Evolutionary conservation across 2,888 invertebrate species (phyloP), one percentile per base, ranked within the genome.

Genomic region (Eupithecia subumbrata): DNA sequence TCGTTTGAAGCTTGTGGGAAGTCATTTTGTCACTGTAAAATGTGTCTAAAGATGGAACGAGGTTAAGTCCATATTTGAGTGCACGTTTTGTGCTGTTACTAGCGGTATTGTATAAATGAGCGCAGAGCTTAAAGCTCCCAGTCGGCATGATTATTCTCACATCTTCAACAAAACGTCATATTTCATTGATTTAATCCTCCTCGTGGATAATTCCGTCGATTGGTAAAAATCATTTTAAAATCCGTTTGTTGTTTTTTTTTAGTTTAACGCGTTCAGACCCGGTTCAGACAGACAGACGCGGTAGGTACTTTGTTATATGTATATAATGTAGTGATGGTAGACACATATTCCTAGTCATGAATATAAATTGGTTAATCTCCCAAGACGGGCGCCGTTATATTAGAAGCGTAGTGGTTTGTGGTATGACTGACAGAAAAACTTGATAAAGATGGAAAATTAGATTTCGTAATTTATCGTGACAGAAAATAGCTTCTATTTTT

Each of bases 361-460:
- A 86, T 86, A 86, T 82, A 85, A 83, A 86, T 85, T 81, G 81
- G 79, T 77, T 81, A 82, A 83, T 86, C 80, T 82, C 79, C 74
- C 75, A 78, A 80, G 78, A 80, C 77, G 78, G 68, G 63, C 52
- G 25, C 72, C 68, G 11, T 22, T 43, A 40, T 67, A 67, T 67
- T 64, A 64, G 64, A 37, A 16, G 52, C 69, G 68, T 66, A 43
- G 71, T 71, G 72, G 73, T 74, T 74, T 69, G 64, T 60, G 52
- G 40, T 40, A 68, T 67, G 66, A 40, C 66, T 76, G 56, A 71
- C 69, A 69, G 25, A 60, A 60, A 60, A 60, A 5, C 12, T 25
- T 14, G 12, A 25, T 25, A 25, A 60, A 60, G 12, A 60, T 60
- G 12, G 22, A 60, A 60, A 60, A 60, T 22, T 60, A 60, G 8